phyloP scores from a whole-genome alignment of 2,797 vertebrate species.

The Monodelphis domestica region DNA sequence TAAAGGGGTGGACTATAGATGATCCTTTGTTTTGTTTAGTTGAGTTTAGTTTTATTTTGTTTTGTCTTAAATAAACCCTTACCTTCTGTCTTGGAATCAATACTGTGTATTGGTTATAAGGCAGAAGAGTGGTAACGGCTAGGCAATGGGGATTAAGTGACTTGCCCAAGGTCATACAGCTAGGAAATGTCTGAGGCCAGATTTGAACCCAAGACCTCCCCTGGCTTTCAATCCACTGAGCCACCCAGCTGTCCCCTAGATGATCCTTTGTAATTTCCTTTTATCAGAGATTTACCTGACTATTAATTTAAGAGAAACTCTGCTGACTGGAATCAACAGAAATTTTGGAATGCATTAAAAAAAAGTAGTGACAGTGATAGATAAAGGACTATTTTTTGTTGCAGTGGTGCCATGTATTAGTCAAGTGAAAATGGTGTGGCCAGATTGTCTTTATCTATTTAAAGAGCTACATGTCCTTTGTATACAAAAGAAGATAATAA shows the following conservation, averaged over 20 bases:
- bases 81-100: too few relatives aligned
- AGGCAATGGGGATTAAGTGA: too few relatives aligned
- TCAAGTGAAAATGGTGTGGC: neutral
- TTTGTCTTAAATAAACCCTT: too few relatives aligned
- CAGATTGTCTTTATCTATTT: neutral
- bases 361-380: neutral
- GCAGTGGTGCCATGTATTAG: neutral
- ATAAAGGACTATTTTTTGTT: neutral
- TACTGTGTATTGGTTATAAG: too few relatives aligned
- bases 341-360: neutral
- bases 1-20: neutral
- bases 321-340: neutral
- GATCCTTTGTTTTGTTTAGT: too few relatives aligned
- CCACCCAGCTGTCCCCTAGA: too few relatives aligned
- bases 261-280: neutral
- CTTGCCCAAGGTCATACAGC: too few relatives aligned
- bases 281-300: neutral
- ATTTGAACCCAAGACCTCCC: too few relatives aligned
- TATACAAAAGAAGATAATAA: conserved; percentile 7
- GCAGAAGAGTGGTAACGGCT: too few relatives aligned
- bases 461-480: neutral
- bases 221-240: too few relatives aligned
- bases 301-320: neutral
- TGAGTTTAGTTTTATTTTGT: too few relatives aligned
- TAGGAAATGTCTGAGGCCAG: too few relatives aligned